Conservation (phyloP, 2,888 invertebrate species). For the Heterodera filipjevi region DNA sequence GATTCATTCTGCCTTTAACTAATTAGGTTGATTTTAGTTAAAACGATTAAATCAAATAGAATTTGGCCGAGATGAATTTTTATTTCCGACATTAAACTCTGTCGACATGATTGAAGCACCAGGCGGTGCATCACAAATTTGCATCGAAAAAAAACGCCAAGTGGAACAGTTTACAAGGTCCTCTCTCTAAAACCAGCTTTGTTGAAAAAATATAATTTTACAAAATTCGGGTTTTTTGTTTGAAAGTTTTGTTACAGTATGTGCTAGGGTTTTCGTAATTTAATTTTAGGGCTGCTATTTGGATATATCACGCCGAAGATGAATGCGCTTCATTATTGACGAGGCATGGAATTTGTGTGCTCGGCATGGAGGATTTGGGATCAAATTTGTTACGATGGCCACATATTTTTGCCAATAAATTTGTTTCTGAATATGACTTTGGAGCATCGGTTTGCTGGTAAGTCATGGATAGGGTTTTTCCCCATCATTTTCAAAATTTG, state of each 20-base stretch:
- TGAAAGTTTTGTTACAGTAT: too few relatives aligned
- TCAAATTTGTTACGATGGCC: slow-evolving; percentile 20
- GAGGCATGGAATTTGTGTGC: slow-evolving; percentile 29
- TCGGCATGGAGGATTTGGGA: slow-evolving; percentile 30
- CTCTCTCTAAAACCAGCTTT: too few relatives aligned
- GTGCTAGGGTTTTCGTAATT: too few relatives aligned
- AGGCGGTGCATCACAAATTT: neutral
- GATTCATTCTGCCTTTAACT: too few relatives aligned
- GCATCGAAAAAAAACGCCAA: neutral
- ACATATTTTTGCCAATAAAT: slow-evolving; percentile 38
- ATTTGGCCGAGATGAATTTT: neutral
- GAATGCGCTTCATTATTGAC: slow-evolving; percentile 2
- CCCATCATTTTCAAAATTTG: too few relatives aligned
- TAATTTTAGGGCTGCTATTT: neutral
- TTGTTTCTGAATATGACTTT: neutral
- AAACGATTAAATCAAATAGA: neutral
- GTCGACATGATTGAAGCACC: neutral
- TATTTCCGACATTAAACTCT: neutral
- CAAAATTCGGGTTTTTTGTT: too few relatives aligned
- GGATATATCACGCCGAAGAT: neutral
- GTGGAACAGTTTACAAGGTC: neutral
- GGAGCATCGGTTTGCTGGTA: neutral
- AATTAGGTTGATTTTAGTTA: too few relatives aligned
- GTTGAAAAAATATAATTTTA: too few relatives aligned
- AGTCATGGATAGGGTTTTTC: neutral